Percentiles rank a stretch among this genome's conserved stretches.
These are phyloP conservation scores for Carabus problematicus DNA, from an alignment of 2,888 invertebrate species.

Conservation along the genomic window DNA sequence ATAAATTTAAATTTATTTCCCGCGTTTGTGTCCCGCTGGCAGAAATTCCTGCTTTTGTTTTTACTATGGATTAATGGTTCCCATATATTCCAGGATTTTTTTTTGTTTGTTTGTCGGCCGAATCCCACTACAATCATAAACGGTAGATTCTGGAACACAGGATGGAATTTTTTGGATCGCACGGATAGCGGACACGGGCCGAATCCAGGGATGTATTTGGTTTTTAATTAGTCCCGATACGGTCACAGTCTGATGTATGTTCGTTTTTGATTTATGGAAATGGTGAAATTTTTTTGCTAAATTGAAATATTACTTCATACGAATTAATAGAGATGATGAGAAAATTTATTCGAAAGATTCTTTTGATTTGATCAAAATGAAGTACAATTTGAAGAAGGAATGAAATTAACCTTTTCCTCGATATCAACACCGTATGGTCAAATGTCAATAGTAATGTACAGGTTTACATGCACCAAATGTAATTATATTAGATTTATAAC, in stretches of 20 bases:
- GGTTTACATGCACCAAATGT: too few species aligned
- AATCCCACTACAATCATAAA: constrained; percentile 40
- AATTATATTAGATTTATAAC: too few species aligned
- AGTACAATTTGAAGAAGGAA: too few species aligned
- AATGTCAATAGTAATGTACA: too few species aligned
- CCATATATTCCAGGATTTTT: constrained; percentile 45
- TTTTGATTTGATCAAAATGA: too few species aligned
- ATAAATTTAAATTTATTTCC: constrained; percentile 49
- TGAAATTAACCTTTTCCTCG: too few species aligned
- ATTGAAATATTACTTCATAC: constrained; percentile 5
- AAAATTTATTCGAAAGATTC: too few species aligned
- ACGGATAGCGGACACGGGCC: constrained; percentile 1
- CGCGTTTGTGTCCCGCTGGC: constrained; percentile 44
- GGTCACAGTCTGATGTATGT: constrained; percentile 11
- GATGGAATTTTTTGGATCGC: constrained; percentile 36
- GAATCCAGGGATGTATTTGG: constrained; percentile 37
- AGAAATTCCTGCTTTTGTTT: constrained; percentile 48
- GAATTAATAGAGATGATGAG: too few species aligned
- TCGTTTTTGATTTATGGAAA: constrained; percentile 29
- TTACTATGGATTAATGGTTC: constrained; percentile 47
- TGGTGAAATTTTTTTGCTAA: constrained; percentile 17
- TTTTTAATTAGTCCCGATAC: constrained; percentile 37
- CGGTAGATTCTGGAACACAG: constrained; percentile 30
- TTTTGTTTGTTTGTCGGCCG: constrained; percentile 18
- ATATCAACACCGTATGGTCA: too few species aligned